phyloP scores from a whole-genome alignment of 1,140 invertebrate genomes.

The Philopotamus ludificatus region DNA sequence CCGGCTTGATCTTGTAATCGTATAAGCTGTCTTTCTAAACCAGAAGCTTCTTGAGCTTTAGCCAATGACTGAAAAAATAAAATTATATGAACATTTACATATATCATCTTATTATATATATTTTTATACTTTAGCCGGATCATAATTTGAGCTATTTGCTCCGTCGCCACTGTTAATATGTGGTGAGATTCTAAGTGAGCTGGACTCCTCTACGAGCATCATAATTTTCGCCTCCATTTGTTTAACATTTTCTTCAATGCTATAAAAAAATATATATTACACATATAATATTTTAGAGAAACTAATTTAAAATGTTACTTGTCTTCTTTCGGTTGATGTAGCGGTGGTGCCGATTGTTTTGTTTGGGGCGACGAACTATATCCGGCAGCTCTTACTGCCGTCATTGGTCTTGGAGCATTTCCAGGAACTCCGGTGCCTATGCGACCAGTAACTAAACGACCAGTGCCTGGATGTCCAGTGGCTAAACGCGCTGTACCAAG shows the following conservation, averaged over 20 bases:
- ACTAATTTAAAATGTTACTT: too few relatives aligned
- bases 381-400: slow-evolving; percentile 92
- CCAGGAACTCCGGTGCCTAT: slow-evolving; percentile 42
- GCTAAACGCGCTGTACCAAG: slow-evolving; percentile 42
- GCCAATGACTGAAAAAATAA: slow-evolving; percentile 65
- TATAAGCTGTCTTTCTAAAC: slow-evolving; percentile 87
- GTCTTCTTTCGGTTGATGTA: slow-evolving; percentile 72
- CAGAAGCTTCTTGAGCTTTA: slow-evolving; percentile 94
- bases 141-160: slow-evolving; percentile 1
- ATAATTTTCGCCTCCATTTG: slow-evolving; percentile 73
- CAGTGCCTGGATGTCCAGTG: slow-evolving; percentile 45
- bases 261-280: slow-evolving; percentile 48
- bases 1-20: slow-evolving; percentile 87
- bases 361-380: slow-evolving; percentile 77
- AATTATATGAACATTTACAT: not conserved
- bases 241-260: slow-evolving; percentile 75
- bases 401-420: slow-evolving; percentile 75
- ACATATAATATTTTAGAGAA: too few relatives aligned
- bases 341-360: slow-evolving; percentile 54
- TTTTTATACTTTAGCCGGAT: slow-evolving; percentile 30
- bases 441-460: slow-evolving; percentile 42
- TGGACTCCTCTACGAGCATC: slow-evolving; percentile 74
- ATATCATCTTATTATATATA: not conserved
- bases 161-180: slow-evolving; percentile 13
- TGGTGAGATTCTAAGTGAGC: slow-evolving; percentile 50